These are phyloP conservation scores for Megalopta genalis DNA, from an alignment of 1,140 invertebrate genomes.

Conservation along the genomic window DNA sequence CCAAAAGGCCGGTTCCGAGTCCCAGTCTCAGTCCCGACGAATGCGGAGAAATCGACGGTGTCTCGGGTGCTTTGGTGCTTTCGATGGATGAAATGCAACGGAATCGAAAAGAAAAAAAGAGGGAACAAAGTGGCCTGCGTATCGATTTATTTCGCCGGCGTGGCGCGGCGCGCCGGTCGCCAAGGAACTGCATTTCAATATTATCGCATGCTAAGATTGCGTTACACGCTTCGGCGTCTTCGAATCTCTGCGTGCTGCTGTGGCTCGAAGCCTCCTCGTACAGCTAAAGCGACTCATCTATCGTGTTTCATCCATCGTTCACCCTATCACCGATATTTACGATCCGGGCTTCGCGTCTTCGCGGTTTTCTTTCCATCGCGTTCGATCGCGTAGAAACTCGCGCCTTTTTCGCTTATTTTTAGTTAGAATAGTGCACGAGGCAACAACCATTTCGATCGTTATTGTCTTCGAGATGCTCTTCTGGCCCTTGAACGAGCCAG, in stretches of 20 bases:
- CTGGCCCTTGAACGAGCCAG: too few relatives aligned
- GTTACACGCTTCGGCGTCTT: slow-evolving; percentile 63
- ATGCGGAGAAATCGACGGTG: not conserved
- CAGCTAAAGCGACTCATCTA: not conserved
- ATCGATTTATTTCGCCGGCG: slow-evolving; percentile 73
- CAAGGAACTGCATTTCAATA: slow-evolving; percentile 76
- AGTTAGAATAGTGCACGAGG: too few relatives aligned
- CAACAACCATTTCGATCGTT: not conserved
- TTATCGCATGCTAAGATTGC: slow-evolving; percentile 74
- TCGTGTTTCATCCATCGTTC: slow-evolving; percentile 8
- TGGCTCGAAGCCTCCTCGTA: not conserved
- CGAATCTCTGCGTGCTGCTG: slow-evolving; percentile 16
- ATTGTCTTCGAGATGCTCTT: not conserved
- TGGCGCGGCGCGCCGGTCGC: slow-evolving; percentile 54
- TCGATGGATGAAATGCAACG: slow-evolving; percentile 36
- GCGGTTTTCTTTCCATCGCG: not conserved
- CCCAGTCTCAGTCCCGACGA: not conserved
- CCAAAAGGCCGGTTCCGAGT: not conserved
- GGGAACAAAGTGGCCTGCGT: slow-evolving; percentile 43
- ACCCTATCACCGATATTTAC: slow-evolving; percentile 8
- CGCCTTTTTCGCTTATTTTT: not conserved
- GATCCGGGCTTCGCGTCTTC: not conserved
- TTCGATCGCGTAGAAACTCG: not conserved
- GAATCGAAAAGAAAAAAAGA: slow-evolving; percentile 25
- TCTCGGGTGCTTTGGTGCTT: slow-evolving; percentile 34